A percentile compares a stretch with the other conserved stretches of the same genome.
Evolutionary conservation across 2,113 vertebrate genomes (phyloP).

Genomic region (Sinocyclocheilus maitianheensis): DNA sequence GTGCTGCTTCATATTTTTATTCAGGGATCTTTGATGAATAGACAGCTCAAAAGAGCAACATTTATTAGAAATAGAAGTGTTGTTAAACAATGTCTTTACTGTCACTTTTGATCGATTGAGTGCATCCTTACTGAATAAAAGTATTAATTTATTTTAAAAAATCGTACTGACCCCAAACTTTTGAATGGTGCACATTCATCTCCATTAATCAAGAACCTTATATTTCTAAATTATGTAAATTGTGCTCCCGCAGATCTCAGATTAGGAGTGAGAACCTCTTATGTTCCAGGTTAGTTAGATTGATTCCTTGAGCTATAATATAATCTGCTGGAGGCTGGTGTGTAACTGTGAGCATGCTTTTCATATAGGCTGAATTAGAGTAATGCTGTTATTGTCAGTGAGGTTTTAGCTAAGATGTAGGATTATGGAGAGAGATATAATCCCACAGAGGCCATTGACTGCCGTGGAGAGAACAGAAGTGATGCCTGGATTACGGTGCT

Average conservation of each 20-base stretch:
- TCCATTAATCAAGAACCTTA: not conserved
- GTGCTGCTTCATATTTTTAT: not conserved
- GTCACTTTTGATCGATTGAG: not conserved
- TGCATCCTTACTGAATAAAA: not conserved
- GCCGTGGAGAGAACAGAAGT: not conserved
- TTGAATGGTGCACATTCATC: not conserved
- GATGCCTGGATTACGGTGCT: slow-evolving; percentile 27
- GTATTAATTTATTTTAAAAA: not conserved
- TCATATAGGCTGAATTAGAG: slow-evolving; percentile 32
- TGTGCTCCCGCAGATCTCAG: not conserved
- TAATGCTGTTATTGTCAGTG: slow-evolving; percentile 39
- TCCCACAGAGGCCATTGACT: slow-evolving; percentile 31
- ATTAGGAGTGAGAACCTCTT: not conserved
- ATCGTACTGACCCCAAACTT: not conserved
- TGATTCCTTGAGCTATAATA: slow-evolving; percentile 4
- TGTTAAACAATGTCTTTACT: not conserved
- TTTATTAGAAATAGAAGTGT: not conserved
- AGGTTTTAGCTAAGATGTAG: slow-evolving; percentile 17
- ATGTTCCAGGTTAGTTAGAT: not conserved
- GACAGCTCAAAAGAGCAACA: not conserved
- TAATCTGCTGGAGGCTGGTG: not conserved
- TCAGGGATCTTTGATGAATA: not conserved
- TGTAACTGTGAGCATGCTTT: not conserved
- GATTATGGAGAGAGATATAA: slow-evolving; percentile 41
- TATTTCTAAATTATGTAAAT: not conserved